phyloP scores from a whole-genome alignment of 2,888 invertebrate genomes.

The Rhamnusium bicolor region DNA sequence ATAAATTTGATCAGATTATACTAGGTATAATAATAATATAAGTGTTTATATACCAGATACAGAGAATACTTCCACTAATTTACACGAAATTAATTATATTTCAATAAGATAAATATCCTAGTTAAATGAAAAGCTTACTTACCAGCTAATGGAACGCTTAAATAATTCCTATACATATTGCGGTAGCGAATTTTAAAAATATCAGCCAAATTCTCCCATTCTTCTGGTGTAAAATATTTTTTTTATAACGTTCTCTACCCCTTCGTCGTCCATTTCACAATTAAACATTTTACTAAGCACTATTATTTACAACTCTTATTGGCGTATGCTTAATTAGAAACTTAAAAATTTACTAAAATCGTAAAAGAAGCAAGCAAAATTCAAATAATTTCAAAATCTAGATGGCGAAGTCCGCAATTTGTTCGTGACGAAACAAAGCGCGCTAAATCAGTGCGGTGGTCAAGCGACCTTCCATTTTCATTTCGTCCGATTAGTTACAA shows the following conservation, averaged over 20 bases:
- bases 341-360: neutral
- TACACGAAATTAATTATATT: too few relatives aligned
- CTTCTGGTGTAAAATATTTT: constrained; percentile 4
- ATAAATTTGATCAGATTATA: too few relatives aligned
- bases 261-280: constrained; percentile 9
- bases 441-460: neutral
- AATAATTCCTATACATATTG: constrained; percentile 22
- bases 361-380: neutral
- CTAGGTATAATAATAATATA: too few relatives aligned
- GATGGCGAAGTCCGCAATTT: neutral
- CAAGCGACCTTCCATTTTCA: neutral
- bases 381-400: neutral
- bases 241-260: neutral
- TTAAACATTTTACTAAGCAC: neutral
- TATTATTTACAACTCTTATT: neutral
- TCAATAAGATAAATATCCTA: too few relatives aligned
- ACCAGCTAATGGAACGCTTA: constrained; percentile 11
- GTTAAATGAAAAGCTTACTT: constrained; percentile 14
- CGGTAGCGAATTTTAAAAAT: constrained; percentile 13
- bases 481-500: too few relatives aligned
- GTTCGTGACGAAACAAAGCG: neutral
- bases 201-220: constrained; percentile 29
- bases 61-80: too few relatives aligned
- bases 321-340: neutral
- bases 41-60: too few relatives aligned